Evolutionary conservation across 2,113 vertebrate species (phyloP), one percentile per base, ranked within the genome.

Genomic region (Telmatochromis sp.): DNA sequence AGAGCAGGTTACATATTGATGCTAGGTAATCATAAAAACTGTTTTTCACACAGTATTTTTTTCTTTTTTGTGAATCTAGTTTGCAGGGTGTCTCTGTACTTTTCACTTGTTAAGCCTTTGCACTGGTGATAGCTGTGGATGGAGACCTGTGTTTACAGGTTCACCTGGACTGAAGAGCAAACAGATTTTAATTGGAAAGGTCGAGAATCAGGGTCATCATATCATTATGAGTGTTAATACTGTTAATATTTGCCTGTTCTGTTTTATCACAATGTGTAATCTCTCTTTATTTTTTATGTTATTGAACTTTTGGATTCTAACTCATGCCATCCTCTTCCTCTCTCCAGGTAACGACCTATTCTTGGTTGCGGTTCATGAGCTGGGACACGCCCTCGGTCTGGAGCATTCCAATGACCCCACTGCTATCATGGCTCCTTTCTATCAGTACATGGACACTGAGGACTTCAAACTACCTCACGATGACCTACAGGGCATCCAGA

Each of bases 401-500:
- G 96, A 96, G 63, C 97, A 97, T 94, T 97, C 97, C 3, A 97
- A 96, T 1, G 97, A 97, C 81, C 96, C 96, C 88, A 96, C 96
- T 2, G 97, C 97, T 14, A 96, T 97, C 83, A 97, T 97, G 97
- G 97, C 96, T 49, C 97, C 97, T 17, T 97, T 96, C 93, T 97
- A 97, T 92, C 96, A 97, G 90, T 97, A 97, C 92, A 96, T 97
- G 96, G 96, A 97, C 92, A 97, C 96, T 3, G 96, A 97, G 84
- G 96, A 96, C 91, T 97, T 96, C 93, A 97, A 96, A 89, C 95
- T 97, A 94, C 96, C 97, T 92, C 95, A 95, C n/a, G 97, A 97
- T 45, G 97, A 97, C 93, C 95, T 97, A 6, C 95, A 96, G 92
- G 97, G 97, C 87, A 97, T 97, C 92, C 97, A 97, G 94, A 96